phyloP scores from a whole-genome alignment of 2,797 vertebrate genomes.

The Dryobates pubescens region DNA sequence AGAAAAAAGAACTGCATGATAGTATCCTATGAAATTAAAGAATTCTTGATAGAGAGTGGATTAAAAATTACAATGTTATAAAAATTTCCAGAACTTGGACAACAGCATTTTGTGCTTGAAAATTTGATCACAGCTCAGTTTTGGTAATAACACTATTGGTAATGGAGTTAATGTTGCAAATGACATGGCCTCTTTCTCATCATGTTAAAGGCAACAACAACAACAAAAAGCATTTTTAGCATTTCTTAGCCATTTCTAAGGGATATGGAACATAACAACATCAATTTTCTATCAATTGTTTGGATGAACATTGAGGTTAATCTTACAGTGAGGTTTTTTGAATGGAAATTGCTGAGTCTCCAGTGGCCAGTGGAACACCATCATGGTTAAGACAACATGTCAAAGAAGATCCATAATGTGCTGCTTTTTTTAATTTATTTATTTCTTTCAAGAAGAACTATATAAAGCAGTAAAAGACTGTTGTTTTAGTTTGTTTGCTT shows the following conservation, averaged over 20 bases:
- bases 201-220: not conserved
- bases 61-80: not conserved
- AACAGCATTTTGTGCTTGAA: not conserved
- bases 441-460: not conserved
- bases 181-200: not conserved
- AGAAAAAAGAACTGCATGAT: not conserved
- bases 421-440: not conserved
- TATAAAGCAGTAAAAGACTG: not conserved
- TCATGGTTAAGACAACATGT: not conserved
- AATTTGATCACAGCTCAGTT: not conserved
- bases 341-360: not conserved
- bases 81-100: not conserved
- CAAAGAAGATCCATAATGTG: not conserved
- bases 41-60: not conserved
- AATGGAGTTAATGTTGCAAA: not conserved
- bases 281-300: not conserved
- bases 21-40: not conserved
- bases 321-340: not conserved
- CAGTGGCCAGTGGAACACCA: not conserved
- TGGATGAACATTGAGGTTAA: no score
- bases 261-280: not conserved
- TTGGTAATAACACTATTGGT: not conserved
- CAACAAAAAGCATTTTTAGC: not conserved
- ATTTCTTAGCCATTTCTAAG: not conserved
- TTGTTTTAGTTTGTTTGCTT: no score